A percentile compares a stretch with the other conserved stretches of the same genome.
phyloP scores from a whole-genome alignment of 2,888 invertebrate genomes.

The Incurvaria masculella region DNA sequence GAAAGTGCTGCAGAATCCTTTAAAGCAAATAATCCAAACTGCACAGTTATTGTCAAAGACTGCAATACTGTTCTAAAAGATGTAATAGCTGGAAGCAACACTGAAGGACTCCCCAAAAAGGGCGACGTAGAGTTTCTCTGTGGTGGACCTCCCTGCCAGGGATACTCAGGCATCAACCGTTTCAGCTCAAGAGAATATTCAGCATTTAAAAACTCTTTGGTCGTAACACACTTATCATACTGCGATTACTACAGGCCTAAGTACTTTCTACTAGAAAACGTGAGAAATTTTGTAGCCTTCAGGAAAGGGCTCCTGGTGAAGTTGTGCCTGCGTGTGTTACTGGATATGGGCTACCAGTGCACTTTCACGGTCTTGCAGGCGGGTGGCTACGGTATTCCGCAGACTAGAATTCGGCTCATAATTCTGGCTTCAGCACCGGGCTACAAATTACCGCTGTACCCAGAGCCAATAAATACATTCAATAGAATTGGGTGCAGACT shows the following conservation, averaged over 20 bases:
- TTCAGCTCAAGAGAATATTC: conserved; percentile 48
- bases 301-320: conserved; percentile 47
- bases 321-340: conserved; percentile 39
- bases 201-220: conserved; percentile 50
- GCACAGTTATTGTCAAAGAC: conserved; percentile 47
- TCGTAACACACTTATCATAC: conserved; percentile 48
- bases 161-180: conserved; percentile 54
- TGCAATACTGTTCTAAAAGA: conserved; percentile 30
- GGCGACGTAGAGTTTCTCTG: conserved; percentile 53
- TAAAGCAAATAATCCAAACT: conserved; percentile 40
- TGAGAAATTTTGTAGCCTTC: conserved; percentile 51
- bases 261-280: conserved; percentile 54
- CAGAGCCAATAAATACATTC: conserved; percentile 49
- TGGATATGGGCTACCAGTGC: conserved; percentile 54
- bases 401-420: conserved; percentile 46
- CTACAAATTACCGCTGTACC: conserved; percentile 41
- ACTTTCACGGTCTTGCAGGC: conserved; percentile 53
- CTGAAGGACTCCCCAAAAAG: conserved; percentile 34
- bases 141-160: conserved; percentile 58
- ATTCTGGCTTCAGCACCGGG: conserved; percentile 54
- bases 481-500: conserved; percentile 29
- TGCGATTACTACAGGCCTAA: conserved; percentile 53
- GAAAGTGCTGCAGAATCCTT: conserved; percentile 32
- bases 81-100: conserved; percentile 13
- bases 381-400: conserved; percentile 53